These are phyloP conservation scores for Alexandromys fortis DNA, from an alignment of 2,113 vertebrate species.

Conservation along the genomic window DNA sequence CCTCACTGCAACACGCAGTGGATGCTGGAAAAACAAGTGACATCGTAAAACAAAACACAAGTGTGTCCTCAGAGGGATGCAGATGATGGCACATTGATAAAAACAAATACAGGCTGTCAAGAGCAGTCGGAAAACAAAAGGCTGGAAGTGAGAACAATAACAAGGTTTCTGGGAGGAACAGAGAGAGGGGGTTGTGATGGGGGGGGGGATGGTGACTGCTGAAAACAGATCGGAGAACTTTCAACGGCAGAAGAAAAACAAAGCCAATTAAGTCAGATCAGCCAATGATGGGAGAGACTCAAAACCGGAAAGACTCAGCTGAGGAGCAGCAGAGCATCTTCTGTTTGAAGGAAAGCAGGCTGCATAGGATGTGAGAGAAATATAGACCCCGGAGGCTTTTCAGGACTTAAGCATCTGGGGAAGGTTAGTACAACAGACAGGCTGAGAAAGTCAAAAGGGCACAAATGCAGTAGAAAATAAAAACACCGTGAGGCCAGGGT, in stretches of 20 bases:
- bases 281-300: background rate
- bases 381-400: background rate
- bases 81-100: background rate
- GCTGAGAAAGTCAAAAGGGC: background rate
- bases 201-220: slow-evolving; percentile 22
- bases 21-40: slow-evolving; percentile 5
- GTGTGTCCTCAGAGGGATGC: slow-evolving; percentile 3
- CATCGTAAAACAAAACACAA: background rate
- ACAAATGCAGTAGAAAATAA: background rate
- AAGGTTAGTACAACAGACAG: slow-evolving; percentile 5
- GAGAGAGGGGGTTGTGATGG: background rate
- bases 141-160: slow-evolving; percentile 47
- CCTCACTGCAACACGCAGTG: background rate
- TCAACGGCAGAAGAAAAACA: slow-evolving; percentile 29
- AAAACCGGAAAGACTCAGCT: background rate
- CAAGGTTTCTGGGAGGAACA: slow-evolving; percentile 29
- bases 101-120: slow-evolving; percentile 44
- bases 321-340: background rate
- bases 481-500: background rate
- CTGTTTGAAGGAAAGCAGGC: slow-evolving; percentile 7
- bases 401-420: background rate
- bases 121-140: slow-evolving; percentile 12
- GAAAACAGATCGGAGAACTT: slow-evolving; percentile 37
- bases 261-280: slow-evolving; percentile 41
- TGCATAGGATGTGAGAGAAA: background rate